Conservation (phyloP, 1,140 invertebrate genomes). For the Drosophila pachea region DNA sequence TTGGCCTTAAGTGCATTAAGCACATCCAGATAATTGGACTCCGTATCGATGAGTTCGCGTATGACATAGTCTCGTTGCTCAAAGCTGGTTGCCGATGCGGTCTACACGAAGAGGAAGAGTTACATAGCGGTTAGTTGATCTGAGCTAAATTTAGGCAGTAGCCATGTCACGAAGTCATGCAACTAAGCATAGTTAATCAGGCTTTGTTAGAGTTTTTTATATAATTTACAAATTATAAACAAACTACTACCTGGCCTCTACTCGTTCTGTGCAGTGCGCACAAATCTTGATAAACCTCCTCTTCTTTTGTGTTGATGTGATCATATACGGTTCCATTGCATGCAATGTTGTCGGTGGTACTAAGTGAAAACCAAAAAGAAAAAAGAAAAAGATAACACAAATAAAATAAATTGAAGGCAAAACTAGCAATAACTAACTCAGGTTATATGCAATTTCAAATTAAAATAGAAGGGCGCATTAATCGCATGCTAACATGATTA, state of each 20-base stretch:
- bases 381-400: conserved; percentile 22
- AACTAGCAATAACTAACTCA: not conserved
- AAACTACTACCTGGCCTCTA: conserved; percentile 78
- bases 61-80: conserved; percentile 97
- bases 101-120: conserved; percentile 59
- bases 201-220: conserved; percentile 42
- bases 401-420: conserved; percentile 16
- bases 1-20: conserved; percentile 91
- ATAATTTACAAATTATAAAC: conserved; percentile 28
- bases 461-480: conserved; percentile 5
- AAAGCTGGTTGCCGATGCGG: conserved; percentile 82
- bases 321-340: conserved; percentile 78
- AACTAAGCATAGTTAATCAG: conserved; percentile 37
- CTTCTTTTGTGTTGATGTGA: conserved; percentile 78
- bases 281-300: conserved; percentile 79
- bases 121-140: conserved; percentile 11
- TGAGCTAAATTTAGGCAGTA: conserved; percentile 14
- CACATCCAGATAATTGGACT: conserved; percentile 97
- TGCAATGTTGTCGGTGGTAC: conserved; percentile 78
- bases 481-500: not conserved
- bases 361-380: conserved; percentile 50
- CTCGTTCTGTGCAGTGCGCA: conserved; percentile 78
- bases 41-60: conserved; percentile 96
- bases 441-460: not conserved
- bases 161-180: conserved; percentile 31